Conservation (phyloP, 2,113 vertebrate species). For the Penelope pileata region DNA sequence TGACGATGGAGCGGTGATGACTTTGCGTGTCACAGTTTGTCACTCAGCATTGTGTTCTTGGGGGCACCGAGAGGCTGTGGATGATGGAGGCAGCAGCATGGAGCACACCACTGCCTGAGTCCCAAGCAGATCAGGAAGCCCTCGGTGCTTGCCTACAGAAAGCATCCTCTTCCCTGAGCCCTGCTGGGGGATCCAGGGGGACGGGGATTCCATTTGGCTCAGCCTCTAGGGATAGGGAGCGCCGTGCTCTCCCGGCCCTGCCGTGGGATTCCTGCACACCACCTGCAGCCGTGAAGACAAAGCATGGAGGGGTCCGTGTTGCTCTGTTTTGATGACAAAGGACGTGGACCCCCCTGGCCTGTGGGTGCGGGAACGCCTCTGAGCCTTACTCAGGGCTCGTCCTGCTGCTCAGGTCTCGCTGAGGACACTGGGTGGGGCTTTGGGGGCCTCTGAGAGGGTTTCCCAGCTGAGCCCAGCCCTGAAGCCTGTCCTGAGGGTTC, state of each 20-base stretch:
- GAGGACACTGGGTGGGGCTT: neutral
- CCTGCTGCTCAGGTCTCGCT: neutral
- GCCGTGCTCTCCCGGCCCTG: neutral
- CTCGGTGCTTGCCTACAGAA: neutral
- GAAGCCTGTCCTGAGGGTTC: neutral
- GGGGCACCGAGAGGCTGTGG: accelerated
- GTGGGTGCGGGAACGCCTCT: accelerated
- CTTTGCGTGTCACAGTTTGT: neutral
- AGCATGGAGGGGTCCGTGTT: accelerated
- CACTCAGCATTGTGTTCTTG: neutral
- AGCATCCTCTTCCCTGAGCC: neutral
- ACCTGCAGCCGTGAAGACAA: neutral
- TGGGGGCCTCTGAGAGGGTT: neutral
- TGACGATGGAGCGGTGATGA: neutral
- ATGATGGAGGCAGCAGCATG: neutral
- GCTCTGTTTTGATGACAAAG: accelerated
- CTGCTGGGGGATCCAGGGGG: neutral
- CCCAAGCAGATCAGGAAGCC: accelerated
- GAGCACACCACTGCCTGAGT: neutral
- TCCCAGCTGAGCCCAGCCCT: neutral
- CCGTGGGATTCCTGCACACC: neutral
- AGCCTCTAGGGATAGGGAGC: too few relatives aligned
- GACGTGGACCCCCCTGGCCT: neutral
- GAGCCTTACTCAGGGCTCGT: neutral
- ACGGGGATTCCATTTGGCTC: neutral